phyloP scores from a whole-genome alignment of 2,888 invertebrate species.

The Drosophila kanekoi region DNA sequence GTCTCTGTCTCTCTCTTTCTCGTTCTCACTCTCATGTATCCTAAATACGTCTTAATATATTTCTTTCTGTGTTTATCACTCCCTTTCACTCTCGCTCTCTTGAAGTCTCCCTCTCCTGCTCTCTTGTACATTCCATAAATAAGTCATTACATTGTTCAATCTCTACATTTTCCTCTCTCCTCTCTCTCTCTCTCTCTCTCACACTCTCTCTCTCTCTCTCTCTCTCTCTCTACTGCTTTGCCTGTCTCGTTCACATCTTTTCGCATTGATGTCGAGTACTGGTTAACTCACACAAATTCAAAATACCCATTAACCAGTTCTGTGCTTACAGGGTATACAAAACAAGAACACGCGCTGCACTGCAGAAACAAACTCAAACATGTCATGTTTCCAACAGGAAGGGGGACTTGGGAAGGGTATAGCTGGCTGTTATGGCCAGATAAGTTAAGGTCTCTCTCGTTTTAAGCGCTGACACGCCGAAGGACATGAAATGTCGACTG shows the following conservation, averaged over 20 bases:
- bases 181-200: too few relatives aligned
- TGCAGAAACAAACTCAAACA: conserved; percentile 8
- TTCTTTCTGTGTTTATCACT: background rate
- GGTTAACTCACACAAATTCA: background rate
- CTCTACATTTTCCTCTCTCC: background rate
- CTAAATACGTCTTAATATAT: too few relatives aligned
- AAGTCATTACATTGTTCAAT: too few relatives aligned
- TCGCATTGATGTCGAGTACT: background rate
- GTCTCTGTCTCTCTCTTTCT: too few relatives aligned
- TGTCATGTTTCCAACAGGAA: conserved; percentile 22
- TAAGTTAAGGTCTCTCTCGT: conserved; percentile 39
- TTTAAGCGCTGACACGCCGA: conserved; percentile 30
- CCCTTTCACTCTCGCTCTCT: background rate
- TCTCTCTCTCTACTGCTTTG: too few relatives aligned
- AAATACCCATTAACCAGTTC: too few relatives aligned
- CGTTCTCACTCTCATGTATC: too few relatives aligned
- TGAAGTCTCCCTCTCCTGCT: background rate
- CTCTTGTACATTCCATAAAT: too few relatives aligned
- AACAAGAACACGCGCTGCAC: conserved; percentile 16
- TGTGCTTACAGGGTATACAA: conserved; percentile 9
- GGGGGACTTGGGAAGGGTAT: background rate
- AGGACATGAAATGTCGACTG: conserved; percentile 41
- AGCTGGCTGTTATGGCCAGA: conserved; percentile 22
- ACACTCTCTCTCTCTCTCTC: too few relatives aligned
- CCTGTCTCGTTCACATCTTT: background rate